phyloP scores from a whole-genome alignment of 2,888 invertebrate genomes.

The Scaptomyza caliginosa region DNA sequence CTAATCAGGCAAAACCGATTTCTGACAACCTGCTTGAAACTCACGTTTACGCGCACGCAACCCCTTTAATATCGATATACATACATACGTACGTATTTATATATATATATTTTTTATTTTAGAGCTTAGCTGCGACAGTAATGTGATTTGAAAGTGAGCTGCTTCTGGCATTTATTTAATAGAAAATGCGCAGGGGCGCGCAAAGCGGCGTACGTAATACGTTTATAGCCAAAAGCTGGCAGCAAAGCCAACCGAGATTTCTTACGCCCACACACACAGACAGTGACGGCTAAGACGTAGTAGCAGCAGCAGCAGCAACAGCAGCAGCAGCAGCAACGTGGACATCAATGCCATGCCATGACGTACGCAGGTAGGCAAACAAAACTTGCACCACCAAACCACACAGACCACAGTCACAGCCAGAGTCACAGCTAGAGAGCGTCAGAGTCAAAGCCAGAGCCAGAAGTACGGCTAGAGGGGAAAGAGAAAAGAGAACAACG shows the following conservation, averaged over 20 bases:
- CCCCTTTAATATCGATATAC: not conserved
- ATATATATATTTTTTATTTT: not conserved
- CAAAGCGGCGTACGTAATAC: constrained; percentile 50
- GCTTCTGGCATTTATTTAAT: constrained; percentile 72
- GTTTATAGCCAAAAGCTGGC: constrained; percentile 45
- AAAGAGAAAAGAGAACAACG: not conserved
- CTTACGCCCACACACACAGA: constrained; percentile 2
- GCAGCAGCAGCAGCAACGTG: no score
- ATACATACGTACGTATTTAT: not conserved
- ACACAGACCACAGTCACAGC: not conserved
- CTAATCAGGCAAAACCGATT: not conserved
- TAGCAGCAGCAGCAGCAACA: no score
- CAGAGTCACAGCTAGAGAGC: not conserved
- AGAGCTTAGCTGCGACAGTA: constrained; percentile 20
- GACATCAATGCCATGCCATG: constrained; percentile 40
- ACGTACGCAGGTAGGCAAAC: constrained; percentile 50
- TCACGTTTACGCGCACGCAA: not conserved
- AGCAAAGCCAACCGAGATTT: constrained; percentile 23
- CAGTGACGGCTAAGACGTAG: not conserved
- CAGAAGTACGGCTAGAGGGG: not conserved
- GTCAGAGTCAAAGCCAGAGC: not conserved
- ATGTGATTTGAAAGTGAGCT: constrained; percentile 72
- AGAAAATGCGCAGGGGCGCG: constrained; percentile 52
- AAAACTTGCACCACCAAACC: constrained; percentile 19
- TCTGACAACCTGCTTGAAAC: not conserved